Evolutionary conservation across 2,113 vertebrate species (phyloP), one percentile per base, ranked within the genome.

Genomic region (Muntiacus muntjak): DNA sequence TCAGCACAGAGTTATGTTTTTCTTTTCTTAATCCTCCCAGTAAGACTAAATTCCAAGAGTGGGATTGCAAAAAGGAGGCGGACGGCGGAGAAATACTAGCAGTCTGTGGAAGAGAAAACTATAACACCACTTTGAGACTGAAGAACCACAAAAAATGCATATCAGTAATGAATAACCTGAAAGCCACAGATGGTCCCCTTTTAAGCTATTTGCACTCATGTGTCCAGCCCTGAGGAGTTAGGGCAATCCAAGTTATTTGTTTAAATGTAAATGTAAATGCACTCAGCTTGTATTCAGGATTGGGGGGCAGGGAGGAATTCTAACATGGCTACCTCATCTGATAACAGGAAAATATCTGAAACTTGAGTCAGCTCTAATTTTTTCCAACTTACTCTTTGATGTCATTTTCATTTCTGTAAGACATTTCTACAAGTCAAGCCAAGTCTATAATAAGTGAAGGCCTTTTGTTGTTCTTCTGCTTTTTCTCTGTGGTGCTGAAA

Each of bases 1-100:
- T 98, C 98, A 99, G 96, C 86, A 16, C 87, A 95, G 90, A 98
- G 97, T 98, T 98, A 98, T 96, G 93, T 40, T 82, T 97, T 95
- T 79, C 83, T 89, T 40, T 95, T 54, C 91, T 98, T 47, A 0
- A 87, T 98, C 89, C n/a, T 98, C 96, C 62, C 78, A 97, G 84
- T n/a, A 87, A 94, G 96, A 98, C 97, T 95, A 89, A 98, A 98
- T 97, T 98, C 96, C 67, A 98, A 96, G 92, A 97, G 79, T 36
- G 4, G 95, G 67, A 89, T 76, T 98, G 96, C 64, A 98, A 98
- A 98, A 89, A 43, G 26, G 62, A 98, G 96, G 54, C 3, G 3
- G 58, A 96, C 97, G 94, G 89, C 30, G 57, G 40, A 96, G 94
- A 98, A 97, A 97, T 1, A 47, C 54, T 96, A 96, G 87, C 40